Evolutionary conservation across 2,797 vertebrate genomes (phyloP), one percentile per base, ranked within the genome.

Genomic region (Anabas testudineus): DNA sequence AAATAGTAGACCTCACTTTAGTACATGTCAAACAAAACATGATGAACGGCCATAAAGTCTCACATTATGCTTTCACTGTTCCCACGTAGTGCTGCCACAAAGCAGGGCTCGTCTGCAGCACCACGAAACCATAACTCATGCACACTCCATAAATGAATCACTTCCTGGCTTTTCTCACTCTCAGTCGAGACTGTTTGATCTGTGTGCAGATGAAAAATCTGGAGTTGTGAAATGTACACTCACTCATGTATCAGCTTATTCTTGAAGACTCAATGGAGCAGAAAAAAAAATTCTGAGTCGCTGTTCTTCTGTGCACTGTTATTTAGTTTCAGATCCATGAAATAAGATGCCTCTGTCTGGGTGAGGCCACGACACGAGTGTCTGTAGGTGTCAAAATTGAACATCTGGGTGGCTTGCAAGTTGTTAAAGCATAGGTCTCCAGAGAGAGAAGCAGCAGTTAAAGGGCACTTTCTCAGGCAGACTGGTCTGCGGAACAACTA

Each of bases 21-120:
- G 80, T 90, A 65, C 71, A 71, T 89, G 92, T 94, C 94, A 90
- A 76, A 86, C 89, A 88, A 84, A 80, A 58, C 85, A 74, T 88
- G 89, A 91, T 84, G 78, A 90, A 92, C 81, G 78, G 71, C 78
- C 83, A 64, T 82, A 67, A 78, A 86, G 85, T 88, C 49, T 26
- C 71, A 37, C 19, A 82, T 88, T 85, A 83, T 74, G 80, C 81
- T 83, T 82, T 90, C 65, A 80, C 85, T 89, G 87, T 83, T 80
- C 85, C 71, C 86, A 80, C 48, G 62, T 89, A 37, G 36, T 41
- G 12, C 57, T 59, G 76, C 78, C 81, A 73, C 49, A 47, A 67
- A 76, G 65, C 76, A 19, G 49, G 61, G 86, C 81, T 80, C 43
- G 82, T 76, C 71, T 80, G 76, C 74, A 75, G 60, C 87, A 81